A percentile compares a stretch with the other conserved stretches of the same genome.
These are phyloP conservation scores for Rhinolophus sinicus DNA, from an alignment of 2,113 vertebrate genomes.

Conservation along the genomic window DNA sequence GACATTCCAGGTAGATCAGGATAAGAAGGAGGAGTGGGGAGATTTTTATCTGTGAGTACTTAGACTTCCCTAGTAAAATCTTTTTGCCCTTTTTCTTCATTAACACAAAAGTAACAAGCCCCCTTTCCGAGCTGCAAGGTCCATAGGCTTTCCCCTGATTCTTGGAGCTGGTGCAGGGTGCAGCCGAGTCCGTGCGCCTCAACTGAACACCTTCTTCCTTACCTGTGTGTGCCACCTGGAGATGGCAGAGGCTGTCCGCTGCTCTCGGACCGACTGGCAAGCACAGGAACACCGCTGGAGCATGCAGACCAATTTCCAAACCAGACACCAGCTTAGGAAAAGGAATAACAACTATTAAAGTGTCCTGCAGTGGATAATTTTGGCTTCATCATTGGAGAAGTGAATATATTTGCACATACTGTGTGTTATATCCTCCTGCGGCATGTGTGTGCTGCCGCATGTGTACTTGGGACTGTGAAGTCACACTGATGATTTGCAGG, in stretches of 20 bases:
- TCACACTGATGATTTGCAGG: neutral
- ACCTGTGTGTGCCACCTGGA: neutral
- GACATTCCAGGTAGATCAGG: neutral
- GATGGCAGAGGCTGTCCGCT: neutral
- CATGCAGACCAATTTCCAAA: neutral
- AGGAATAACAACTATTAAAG: neutral
- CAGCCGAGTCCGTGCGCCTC: neutral
- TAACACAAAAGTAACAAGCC: neutral
- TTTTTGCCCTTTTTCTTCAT: neutral
- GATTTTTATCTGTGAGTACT: neutral
- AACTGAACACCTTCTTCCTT: neutral
- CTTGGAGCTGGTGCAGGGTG: neutral
- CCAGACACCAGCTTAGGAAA: neutral
- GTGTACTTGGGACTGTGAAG: accelerated
- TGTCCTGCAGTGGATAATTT: accelerated
- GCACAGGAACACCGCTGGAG: neutral
- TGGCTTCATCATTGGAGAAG: neutral
- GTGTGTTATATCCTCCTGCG: accelerated
- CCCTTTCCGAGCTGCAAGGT: neutral
- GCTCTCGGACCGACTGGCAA: neutral
- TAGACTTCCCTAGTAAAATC: neutral
- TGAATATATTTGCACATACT: neutral
- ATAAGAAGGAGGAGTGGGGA: neutral
- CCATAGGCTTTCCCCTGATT: no score
- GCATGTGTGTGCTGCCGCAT: accelerated